Evolutionary conservation across 2,113 vertebrate species (phyloP).

Genomic region (Microtus oregoni): DNA sequence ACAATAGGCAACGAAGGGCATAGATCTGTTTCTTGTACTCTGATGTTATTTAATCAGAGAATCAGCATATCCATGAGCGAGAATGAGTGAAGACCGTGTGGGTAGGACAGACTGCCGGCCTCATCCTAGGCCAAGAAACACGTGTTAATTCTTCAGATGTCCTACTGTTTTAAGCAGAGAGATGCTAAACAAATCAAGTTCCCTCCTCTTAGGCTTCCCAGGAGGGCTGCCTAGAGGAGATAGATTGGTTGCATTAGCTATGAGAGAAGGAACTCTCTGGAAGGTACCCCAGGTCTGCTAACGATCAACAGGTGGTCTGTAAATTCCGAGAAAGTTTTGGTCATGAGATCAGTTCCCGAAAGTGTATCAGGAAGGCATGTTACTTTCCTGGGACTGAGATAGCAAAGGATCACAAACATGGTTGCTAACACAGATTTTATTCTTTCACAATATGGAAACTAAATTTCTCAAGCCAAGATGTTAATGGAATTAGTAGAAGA

Average conservation of each 20-base stretch:
- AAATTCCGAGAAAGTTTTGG: not conserved
- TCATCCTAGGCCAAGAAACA: constrained; percentile 10
- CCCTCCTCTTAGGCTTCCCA: not conserved
- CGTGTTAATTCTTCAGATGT: not conserved
- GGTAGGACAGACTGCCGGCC: not conserved
- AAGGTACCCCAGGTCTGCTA: not conserved
- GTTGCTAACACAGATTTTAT: not conserved
- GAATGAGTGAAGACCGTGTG: not conserved
- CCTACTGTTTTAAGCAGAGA: not conserved
- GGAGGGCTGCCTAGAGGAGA: not conserved
- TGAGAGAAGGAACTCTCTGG: not conserved
- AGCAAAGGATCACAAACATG: not conserved
- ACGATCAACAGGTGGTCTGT: not conserved
- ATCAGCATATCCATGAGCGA: not conserved
- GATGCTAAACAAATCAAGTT: not conserved
- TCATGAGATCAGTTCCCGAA: not conserved
- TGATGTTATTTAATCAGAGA: constrained; percentile 41
- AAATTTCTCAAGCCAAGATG: not conserved
- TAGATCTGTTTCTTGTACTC: constrained; percentile 46
- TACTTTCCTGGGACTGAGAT: not conserved
- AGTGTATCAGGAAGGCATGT: not conserved
- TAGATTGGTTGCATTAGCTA: not conserved
- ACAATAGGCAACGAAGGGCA: not conserved
- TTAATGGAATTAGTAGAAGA: not conserved
- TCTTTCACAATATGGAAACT: constrained; percentile 33